phyloP scores from a whole-genome alignment of 2,797 vertebrate genomes.

The Phaenicophaeus curvirostris region DNA sequence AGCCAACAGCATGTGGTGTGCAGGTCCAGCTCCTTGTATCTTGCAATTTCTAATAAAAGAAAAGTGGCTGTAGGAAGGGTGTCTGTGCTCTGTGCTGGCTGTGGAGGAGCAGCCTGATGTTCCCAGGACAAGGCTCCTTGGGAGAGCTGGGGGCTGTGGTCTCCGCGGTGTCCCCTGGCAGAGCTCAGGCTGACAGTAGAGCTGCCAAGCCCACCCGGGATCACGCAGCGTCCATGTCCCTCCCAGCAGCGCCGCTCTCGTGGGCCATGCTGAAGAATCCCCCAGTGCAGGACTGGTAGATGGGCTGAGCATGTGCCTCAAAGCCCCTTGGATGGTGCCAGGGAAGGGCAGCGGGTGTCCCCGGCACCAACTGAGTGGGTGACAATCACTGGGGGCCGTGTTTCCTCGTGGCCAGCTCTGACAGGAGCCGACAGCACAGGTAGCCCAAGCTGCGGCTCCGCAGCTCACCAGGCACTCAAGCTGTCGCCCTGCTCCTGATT shows the following conservation, averaged over 20 bases:
- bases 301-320: neutral
- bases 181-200: neutral
- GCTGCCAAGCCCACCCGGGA: neutral
- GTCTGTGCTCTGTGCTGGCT: neutral
- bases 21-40: neutral
- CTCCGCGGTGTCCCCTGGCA: neutral
- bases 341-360: accelerated
- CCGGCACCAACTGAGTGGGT: neutral
- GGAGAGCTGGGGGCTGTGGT: neutral
- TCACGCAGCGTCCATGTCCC: neutral
- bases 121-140: neutral
- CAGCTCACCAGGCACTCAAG: accelerated
- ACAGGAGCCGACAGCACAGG: no score
- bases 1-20: accelerated
- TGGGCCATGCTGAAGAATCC: accelerated
- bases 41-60: constrained; percentile 28
- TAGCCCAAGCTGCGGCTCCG: neutral
- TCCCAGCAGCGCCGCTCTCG: neutral
- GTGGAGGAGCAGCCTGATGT: neutral
- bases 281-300: neutral
- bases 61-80: neutral
- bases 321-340: neutral
- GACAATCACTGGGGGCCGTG: accelerated
- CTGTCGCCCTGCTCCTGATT: neutral
- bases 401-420: neutral